A percentile compares a stretch with the other conserved stretches of the same genome.
Evolutionary conservation across 1,140 invertebrate species (phyloP).

Genomic region (Diorhabda elongata): DNA sequence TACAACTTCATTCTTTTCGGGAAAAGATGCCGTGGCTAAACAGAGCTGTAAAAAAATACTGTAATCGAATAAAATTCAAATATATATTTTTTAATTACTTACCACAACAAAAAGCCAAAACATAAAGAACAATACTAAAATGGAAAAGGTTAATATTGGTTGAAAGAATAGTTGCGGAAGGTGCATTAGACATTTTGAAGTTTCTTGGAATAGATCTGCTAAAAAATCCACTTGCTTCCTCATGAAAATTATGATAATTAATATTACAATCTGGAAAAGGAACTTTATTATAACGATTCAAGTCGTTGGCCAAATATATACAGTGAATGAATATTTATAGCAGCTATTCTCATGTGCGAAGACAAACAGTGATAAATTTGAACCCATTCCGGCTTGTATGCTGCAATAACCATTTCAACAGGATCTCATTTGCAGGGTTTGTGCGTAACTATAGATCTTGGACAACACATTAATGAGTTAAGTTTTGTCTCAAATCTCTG

Average conservation of each 20-base stretch:
- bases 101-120: constrained; percentile 84
- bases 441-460: too few relatives aligned
- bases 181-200: constrained; percentile 75
- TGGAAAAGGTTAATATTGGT: constrained; percentile 79
- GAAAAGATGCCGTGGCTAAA: constrained; percentile 54
- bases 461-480: too few relatives aligned
- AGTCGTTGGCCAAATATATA: too few relatives aligned
- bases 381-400: too few relatives aligned
- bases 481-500: too few relatives aligned
- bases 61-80: not conserved
- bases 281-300: too few relatives aligned
- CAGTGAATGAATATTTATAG: too few relatives aligned
- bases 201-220: constrained; percentile 80
- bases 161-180: constrained; percentile 84
- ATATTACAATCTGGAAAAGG: constrained; percentile 66
- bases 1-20: constrained; percentile 35
- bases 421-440: too few relatives aligned
- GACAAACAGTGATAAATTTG: too few relatives aligned
- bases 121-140: constrained; percentile 72
- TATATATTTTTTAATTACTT: constrained; percentile 43
- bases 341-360: too few relatives aligned
- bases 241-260: constrained; percentile 75
- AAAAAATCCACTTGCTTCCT: constrained; percentile 75
- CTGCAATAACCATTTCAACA: too few relatives aligned
- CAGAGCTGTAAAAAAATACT: constrained; percentile 48